Evolutionary conservation across 2,888 invertebrate genomes (phyloP).

Genomic region (Heliconius cydno): DNA sequence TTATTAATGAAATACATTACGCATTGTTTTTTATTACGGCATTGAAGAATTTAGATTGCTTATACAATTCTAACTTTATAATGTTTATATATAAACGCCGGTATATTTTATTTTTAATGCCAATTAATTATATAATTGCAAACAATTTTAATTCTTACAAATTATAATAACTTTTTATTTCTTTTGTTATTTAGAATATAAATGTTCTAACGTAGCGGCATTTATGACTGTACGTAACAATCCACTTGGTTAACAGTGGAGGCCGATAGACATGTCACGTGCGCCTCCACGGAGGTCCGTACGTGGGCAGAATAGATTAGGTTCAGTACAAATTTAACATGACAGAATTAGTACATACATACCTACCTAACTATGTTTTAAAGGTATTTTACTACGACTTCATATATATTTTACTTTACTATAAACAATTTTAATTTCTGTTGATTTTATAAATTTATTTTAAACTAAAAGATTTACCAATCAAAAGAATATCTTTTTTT

Average conservation of each 20-base stretch:
- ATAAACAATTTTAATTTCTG: no score
- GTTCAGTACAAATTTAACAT: conserved; percentile 20
- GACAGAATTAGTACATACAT: neutral
- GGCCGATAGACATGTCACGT: conserved; percentile 67
- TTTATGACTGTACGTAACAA: neutral
- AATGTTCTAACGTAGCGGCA: neutral
- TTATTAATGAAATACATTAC: neutral
- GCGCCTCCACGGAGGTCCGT: conserved; percentile 69
- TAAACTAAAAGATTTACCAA: neutral
- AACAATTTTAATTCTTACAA: neutral
- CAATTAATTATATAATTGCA: neutral
- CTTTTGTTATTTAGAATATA: neutral
- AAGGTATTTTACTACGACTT: neutral
- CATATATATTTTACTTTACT: neutral
- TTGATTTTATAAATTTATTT: no score
- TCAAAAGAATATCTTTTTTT: neutral
- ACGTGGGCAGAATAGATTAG: conserved; percentile 65
- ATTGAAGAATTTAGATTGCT: neutral
- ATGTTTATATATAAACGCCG: neutral
- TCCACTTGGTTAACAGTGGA: conserved; percentile 31
- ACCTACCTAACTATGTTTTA: neutral
- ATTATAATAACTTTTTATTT: neutral
- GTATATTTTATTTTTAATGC: neutral
- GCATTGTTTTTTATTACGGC: neutral
- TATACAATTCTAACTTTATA: neutral